A percentile compares a stretch with the other conserved stretches of the same genome.
Conservation (phyloP, 2,888 invertebrate genomes). For the Bimastos eiseni region DNA sequence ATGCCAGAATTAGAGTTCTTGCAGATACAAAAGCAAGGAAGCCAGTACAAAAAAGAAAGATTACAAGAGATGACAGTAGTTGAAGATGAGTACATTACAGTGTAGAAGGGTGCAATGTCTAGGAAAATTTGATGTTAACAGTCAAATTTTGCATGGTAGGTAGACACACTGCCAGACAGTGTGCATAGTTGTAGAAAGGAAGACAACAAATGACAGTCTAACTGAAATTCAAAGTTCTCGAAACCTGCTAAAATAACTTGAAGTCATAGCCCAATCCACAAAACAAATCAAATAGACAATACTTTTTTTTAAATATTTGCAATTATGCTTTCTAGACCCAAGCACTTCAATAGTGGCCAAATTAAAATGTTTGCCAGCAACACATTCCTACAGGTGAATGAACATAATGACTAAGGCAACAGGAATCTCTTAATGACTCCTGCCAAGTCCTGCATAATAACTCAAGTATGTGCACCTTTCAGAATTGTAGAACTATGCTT, state of each 20-base stretch:
- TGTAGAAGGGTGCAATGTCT: too few species aligned
- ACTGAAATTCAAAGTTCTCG: neutral
- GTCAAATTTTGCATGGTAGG: neutral
- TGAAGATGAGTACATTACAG: neutral
- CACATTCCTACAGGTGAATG: neutral
- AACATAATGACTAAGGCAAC: neutral
- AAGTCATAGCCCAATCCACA: neutral
- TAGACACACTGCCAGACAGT: neutral
- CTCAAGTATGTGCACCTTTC: slow-evolving; percentile 4
- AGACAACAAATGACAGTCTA: neutral
- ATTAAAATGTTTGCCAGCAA: neutral
- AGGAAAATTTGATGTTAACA: neutral
- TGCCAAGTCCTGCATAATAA: neutral
- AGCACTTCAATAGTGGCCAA: neutral
- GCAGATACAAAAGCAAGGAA: neutral
- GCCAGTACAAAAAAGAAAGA: neutral
- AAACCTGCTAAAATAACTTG: neutral
- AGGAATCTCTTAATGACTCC: neutral
- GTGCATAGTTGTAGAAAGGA: neutral
- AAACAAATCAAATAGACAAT: neutral
- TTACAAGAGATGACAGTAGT: neutral
- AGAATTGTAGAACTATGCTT: neutral
- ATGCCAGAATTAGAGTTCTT: neutral
- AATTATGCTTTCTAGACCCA: neutral
- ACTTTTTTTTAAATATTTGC: neutral